phyloP scores from a whole-genome alignment of 2,888 invertebrate genomes.

The Octonoba sinensis region DNA sequence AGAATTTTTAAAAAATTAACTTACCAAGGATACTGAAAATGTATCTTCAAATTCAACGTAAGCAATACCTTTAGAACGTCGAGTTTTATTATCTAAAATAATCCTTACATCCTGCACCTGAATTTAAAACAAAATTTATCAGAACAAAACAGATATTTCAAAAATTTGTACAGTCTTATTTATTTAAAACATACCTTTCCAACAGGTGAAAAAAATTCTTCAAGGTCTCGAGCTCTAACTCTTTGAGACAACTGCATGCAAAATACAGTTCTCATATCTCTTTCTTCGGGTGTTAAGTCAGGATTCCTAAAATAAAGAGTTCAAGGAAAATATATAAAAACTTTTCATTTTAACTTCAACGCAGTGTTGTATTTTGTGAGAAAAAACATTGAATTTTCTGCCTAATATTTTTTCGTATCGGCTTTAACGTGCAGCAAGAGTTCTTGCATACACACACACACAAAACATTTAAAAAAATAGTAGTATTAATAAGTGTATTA shows the following conservation, averaged over 20 bases:
- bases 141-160: neutral
- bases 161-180: neutral
- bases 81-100: constrained; percentile 98
- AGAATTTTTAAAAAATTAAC: constrained; percentile 68
- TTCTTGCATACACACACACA: too few species aligned
- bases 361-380: neutral
- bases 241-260: constrained; percentile 98
- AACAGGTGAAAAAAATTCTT: constrained; percentile 98
- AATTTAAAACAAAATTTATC: constrained; percentile 30
- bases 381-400: neutral
- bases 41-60: constrained; percentile 99
- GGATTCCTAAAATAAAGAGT: constrained; percentile 40
- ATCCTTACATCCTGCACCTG: constrained; percentile 91
- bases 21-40: constrained; percentile 93
- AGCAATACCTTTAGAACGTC: constrained; percentile 99
- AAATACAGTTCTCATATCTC: constrained; percentile 98
- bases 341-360: neutral
- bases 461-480: too few species aligned
- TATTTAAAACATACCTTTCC: constrained; percentile 81
- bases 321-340: neutral
- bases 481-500: too few species aligned
- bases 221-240: constrained; percentile 92
- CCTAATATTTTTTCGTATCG: too few species aligned
- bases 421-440: too few species aligned
- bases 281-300: constrained; percentile 81